Evolutionary conservation across 2,113 vertebrate species (phyloP), one percentile per base, ranked within the genome.

Genomic region (Plestiodon gilberti): DNA sequence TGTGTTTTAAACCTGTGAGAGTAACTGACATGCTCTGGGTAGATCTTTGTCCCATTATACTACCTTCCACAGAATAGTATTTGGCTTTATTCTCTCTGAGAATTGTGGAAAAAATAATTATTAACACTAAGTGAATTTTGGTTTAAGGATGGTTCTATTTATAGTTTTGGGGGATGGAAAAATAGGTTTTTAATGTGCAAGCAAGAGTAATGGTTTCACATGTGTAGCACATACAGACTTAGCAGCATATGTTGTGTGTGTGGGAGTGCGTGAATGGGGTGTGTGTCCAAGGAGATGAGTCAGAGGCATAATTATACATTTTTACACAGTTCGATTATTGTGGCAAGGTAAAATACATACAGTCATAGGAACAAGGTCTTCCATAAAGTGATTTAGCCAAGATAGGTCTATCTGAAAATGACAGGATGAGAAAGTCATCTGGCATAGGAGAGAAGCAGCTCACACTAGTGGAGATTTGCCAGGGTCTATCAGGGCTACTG

Each of bases 251-350:
- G 14, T 76, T 88, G 88, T 0, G 11, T 35, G 91, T 78, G 93
- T 91, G 88, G 95, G 90, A 91, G 94, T 90, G 89, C 88, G 85
- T 90, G 94, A 87, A 88, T 86, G 81, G 91, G 85, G 76, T 57
- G 78, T 69, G 90, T 88, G 94, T 92, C 93, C 93, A 91, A 87
- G 94, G 70, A 84, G 85, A 77, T 94, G 96, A 94, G 77, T 95
- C 94, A 94, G 85, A 90, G 2, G 57, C 90, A 89, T 91, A 93
- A 93, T 91, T 87, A 85, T 38, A 84, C 64, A 91, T 83, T 81
- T 92, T 92, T 88, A 89, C 90, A 80, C 91, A 84, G 93, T 92
- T 88, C 93, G 91, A 92, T 87, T 61, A 87, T 81, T 30, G 22
- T 75, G 90, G 94, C 88, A 85, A 92, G 95, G 93, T 92, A 83